phyloP scores from a whole-genome alignment of 2,797 vertebrate genomes.

The Pampus argenteus region DNA sequence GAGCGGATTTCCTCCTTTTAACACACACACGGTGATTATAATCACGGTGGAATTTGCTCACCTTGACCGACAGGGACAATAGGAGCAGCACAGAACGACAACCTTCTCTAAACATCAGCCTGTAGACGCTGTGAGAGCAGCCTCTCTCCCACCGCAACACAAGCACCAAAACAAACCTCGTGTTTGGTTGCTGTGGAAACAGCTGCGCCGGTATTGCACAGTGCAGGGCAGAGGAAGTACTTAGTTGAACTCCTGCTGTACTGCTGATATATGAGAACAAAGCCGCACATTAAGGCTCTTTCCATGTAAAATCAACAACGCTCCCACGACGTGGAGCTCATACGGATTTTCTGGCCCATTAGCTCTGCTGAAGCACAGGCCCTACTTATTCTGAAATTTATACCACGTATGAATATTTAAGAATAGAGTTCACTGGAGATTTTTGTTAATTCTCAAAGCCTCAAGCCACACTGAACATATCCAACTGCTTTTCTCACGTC shows the following conservation, averaged over 20 bases:
- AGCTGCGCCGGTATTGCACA: conserved; percentile 53
- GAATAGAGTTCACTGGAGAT: conserved; percentile 35
- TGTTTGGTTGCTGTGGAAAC: conserved; percentile 84
- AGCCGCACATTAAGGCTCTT: conserved; percentile 67
- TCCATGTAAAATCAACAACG: conserved; percentile 59
- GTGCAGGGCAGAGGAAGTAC: conserved; percentile 66
- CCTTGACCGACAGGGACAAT: conserved; percentile 47
- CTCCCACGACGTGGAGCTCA: conserved; percentile 48
- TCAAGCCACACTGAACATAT: conserved; percentile 24
- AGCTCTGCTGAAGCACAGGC: conserved; percentile 32
- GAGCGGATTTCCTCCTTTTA: conserved; percentile 35
- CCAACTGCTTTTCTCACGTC: conserved; percentile 20
- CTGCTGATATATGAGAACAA: conserved; percentile 68
- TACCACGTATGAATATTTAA: conserved; percentile 58
- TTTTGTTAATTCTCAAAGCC: conserved; percentile 59
- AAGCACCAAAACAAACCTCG: conserved; percentile 78
- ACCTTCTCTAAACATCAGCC: conserved; percentile 61
- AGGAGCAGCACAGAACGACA: conserved; percentile 34
- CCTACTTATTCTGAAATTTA: conserved; percentile 60
- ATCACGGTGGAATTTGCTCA: conserved; percentile 52
- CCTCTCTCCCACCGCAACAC: conserved; percentile 52
- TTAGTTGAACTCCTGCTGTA: conserved; percentile 68
- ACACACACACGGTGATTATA: conserved; percentile 15
- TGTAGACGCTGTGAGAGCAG: conserved; percentile 33
- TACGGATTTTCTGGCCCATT: conserved; percentile 67